Evolutionary conservation across 2,888 invertebrate species (phyloP), one percentile per base, ranked within the genome.

Genomic region (Plebejus argus): DNA sequence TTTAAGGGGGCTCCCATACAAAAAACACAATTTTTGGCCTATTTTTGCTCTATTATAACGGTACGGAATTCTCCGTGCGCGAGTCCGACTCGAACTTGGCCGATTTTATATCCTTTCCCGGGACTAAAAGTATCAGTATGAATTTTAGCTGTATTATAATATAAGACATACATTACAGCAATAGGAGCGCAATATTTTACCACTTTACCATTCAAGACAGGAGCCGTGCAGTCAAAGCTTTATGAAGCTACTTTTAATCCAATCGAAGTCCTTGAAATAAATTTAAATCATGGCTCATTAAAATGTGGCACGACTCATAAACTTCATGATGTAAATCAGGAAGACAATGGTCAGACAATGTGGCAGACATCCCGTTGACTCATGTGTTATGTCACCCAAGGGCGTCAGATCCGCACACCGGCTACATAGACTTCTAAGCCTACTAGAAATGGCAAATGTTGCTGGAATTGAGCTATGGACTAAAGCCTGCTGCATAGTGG

Each of bases 351-450:
- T 81, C 66, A 84, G 83, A 85, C 84, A 83, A 81, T 83, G 81
- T 81, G 74, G 81, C 82, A 84, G 85, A 83, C 84, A 85, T 87
- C 85, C 84, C 85, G 85, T 84, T 87, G 87, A 87, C 79, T 87
- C 87, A 87, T 81, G 82, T 81, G 83, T 85, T 85, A 86, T 86
- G 84, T 84, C 83, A 86, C 83, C 78, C 86, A 88, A 88, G 88
- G 89, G 84, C 87, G 81, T 58, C 78, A 79, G 80, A 83, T 85
- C 86, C 88, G 80, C 45, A 15, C 10, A 12, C 39, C 10, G 20
- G 45, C 12, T 15, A 71, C n/a, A 8, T 39, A 39, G 70, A 71
- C 35, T 71, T 61, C 12, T 61, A 61, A 12, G 10, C 8, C 8
- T 58, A 20, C 3, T 20, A n/a, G 8, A 61, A 10, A 23, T 23